These are phyloP conservation scores for Phataginus tricuspis DNA, from an alignment of 2,797 vertebrate genomes.

Conservation along the genomic window DNA sequence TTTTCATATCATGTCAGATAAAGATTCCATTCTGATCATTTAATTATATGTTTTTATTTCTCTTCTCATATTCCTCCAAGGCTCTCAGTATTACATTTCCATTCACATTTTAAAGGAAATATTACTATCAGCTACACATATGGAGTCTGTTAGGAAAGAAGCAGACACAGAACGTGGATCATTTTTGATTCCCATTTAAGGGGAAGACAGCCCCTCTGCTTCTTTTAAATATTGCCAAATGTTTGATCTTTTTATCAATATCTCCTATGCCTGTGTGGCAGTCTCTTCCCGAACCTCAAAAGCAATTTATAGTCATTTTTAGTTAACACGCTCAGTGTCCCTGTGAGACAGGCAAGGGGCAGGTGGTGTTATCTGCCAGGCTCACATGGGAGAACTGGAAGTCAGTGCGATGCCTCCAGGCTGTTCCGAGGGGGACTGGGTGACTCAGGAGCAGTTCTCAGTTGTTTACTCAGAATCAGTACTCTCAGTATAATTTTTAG, in stretches of 20 bases:
- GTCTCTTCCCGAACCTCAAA: conserved; percentile 33
- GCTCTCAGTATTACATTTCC: background rate
- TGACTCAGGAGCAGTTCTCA: background rate
- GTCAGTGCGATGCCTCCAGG: background rate
- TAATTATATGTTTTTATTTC: conserved; percentile 49
- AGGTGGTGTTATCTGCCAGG: conserved; percentile 18
- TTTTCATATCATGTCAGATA: conserved; percentile 60
- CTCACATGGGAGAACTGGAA: background rate
- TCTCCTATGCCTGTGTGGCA: background rate
- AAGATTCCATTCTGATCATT: conserved; percentile 60
- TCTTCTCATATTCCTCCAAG: background rate
- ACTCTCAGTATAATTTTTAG: background rate
- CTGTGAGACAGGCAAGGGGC: background rate
- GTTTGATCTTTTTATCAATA: conserved; percentile 56
- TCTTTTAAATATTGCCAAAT: conserved; percentile 44
- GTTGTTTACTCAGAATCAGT: background rate
- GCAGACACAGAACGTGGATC: background rate
- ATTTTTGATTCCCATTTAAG: background rate
- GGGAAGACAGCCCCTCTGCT: background rate
- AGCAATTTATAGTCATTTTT: conserved; percentile 23
- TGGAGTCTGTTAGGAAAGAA: background rate
- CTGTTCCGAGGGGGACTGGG: background rate
- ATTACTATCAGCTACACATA: background rate
- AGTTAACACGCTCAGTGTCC: conserved; percentile 22
- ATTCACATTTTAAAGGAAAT: conserved; percentile 5